Conservation (phyloP, 2,888 invertebrate genomes). For the Cosmopolites sordidus region DNA sequence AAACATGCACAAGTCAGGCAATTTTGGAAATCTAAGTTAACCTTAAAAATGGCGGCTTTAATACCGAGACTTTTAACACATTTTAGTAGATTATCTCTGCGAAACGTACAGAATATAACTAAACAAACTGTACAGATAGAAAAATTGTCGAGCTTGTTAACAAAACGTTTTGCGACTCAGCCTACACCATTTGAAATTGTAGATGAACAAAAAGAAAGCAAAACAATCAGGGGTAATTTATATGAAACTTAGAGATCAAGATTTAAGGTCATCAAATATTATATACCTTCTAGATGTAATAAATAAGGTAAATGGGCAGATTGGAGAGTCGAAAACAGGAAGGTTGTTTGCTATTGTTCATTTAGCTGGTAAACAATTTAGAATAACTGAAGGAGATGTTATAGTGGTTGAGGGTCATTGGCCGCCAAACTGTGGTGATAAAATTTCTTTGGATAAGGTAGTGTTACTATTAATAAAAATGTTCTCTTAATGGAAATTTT, state of each 20-base stretch:
- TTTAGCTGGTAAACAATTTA: conserved; percentile 77
- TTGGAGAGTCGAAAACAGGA: conserved; percentile 54
- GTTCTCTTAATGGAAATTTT: background rate
- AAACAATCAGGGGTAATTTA: conserved; percentile 33
- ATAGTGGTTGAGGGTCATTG: conserved; percentile 78
- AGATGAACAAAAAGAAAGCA: conserved; percentile 36
- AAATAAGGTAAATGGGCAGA: conserved; percentile 60
- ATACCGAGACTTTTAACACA: conserved; percentile 26
- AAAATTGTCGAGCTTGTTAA: background rate
- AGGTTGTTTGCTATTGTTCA: conserved; percentile 79
- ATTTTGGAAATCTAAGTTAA: too few relatives aligned
- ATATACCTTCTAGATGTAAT: conserved; percentile 51
- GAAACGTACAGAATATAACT: conserved; percentile 6
- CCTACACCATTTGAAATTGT: conserved; percentile 41
- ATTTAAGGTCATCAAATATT: conserved; percentile 2
- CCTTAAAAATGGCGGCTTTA: conserved; percentile 29
- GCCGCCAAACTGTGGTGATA: conserved; percentile 77
- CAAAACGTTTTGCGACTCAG: conserved; percentile 13
- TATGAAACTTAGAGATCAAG: background rate
- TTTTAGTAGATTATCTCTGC: conserved; percentile 17
- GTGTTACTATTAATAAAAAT: conserved; percentile 1
- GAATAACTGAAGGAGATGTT: conserved; percentile 81
- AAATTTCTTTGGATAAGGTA: conserved; percentile 76
- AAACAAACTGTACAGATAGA: background rate
- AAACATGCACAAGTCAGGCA: too few relatives aligned